Evolutionary conservation across 2,113 vertebrate genomes (phyloP).

Genomic region (Monopterus albus): DNA sequence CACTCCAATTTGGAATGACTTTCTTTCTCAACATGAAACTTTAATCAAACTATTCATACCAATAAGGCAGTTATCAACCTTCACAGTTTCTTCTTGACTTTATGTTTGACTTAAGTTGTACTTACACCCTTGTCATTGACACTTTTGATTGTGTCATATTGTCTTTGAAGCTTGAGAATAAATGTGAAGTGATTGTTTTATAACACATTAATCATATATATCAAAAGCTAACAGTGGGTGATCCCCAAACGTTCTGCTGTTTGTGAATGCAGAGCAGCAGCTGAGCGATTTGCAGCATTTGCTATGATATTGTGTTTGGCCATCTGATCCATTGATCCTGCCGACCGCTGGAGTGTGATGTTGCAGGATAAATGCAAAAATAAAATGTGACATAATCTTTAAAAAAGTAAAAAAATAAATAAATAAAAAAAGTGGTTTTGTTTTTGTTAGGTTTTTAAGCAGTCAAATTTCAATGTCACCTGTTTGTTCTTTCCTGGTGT

Average conservation of each 20-base stretch:
- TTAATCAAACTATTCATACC: too few species aligned
- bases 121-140: too few species aligned
- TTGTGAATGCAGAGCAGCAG: constrained; percentile 33
- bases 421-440: background rate
- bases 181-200: too few species aligned
- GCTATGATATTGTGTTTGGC: constrained; percentile 26
- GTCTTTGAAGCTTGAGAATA: too few species aligned
- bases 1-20: too few species aligned
- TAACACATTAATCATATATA: too few species aligned
- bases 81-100: too few species aligned
- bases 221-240: background rate
- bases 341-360: constrained; percentile 7
- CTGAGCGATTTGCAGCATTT: constrained; percentile 27
- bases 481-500: background rate
- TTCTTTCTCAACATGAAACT: too few species aligned
- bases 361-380: constrained; percentile 7
- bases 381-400: constrained; percentile 6
- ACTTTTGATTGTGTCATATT: too few species aligned
- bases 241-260: background rate
- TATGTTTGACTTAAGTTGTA: too few species aligned
- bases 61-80: too few species aligned
- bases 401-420: background rate
- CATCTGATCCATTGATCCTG: constrained; percentile 40
- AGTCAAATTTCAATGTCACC: background rate
- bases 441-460: background rate